Conservation (phyloP, 2,113 vertebrate species). For the Gnathonemus echidnorhynchus region DNA sequence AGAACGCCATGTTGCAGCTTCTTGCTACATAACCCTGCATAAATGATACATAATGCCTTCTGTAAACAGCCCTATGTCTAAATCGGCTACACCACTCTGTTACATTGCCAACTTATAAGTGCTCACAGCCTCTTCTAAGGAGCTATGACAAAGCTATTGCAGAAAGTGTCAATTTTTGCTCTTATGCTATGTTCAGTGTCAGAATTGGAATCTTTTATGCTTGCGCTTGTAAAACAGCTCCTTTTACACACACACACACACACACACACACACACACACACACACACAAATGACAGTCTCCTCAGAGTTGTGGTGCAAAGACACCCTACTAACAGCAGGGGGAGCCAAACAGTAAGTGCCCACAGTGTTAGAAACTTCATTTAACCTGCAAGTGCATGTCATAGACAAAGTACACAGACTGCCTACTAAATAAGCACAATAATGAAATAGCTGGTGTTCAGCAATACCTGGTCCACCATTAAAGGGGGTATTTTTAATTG, state of each 20-base stretch:
- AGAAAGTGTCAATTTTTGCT: background rate
- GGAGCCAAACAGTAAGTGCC: background rate
- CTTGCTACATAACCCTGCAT: background rate
- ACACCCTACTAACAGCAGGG: background rate
- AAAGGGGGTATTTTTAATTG: background rate
- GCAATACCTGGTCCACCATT: background rate
- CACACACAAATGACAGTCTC: background rate
- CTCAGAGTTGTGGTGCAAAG: background rate
- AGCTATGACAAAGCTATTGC: background rate
- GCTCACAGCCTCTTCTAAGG: background rate
- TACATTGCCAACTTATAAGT: background rate
- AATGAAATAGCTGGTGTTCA: background rate
- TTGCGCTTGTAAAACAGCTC: background rate
- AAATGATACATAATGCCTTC: background rate
- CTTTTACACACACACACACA: background rate
- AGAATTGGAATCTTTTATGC: background rate
- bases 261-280: background rate
- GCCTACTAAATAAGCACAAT: background rate
- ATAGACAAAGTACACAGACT: background rate
- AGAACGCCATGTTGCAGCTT: background rate
- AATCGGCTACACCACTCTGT: background rate
- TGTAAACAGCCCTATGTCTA: background rate
- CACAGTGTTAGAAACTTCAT: background rate
- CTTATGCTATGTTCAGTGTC: background rate
- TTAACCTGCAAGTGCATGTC: background rate